Base-by-base conservation (phyloP, 2,113 vertebrate species). In the Stercorarius parasiticus region DNA sequence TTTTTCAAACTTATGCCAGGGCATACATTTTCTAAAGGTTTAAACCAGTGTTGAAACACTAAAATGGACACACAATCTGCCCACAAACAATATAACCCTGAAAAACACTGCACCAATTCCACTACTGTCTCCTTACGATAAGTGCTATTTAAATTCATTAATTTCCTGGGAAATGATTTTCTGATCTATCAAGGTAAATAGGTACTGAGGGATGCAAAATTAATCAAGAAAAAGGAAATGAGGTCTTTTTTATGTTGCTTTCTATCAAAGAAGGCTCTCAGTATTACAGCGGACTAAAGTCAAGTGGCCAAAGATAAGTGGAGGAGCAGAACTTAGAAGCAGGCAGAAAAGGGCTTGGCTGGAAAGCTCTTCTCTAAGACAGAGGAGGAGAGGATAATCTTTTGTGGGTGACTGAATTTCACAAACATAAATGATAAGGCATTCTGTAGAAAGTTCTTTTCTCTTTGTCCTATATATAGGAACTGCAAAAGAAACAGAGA, bases 181-280 rank as follows among this genome's bases (percentile, higher is more conserved):
- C 88, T 97, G 95, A 95, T 92, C 73, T 91, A 38, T 91, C 93
- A 90, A 93, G 73, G 88, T 90, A 95, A 97, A 82, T 82, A 97
- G 70, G 73, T 95, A 95, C 73, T 87, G 86, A 91, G 84, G 73
- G 73, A 91, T 93, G 86, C 62, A 95, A 95, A 93, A 95, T 95
- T 97, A 95, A 95, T 95, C 84, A 95, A 88, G 74, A 77, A 91
- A 87, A 88, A 73, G 83, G 84, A 97, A 97, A 97, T 90, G 2
- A 90, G 42, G 65, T 42, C 3, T 42, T 85, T 94, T 92, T 97
- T 40, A 56, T 77, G 50, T 73, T 87, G 29, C 22, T 90, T 96
- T 94, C 55, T 91, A 56, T 95, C 71, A 93, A 82, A 95, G 62
- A 89, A 82, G 11, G 4, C 16, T 94, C 66, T 95, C 21, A n/a